Conservation (phyloP, 2,888 invertebrate species). For the Apodemia hepburni region DNA sequence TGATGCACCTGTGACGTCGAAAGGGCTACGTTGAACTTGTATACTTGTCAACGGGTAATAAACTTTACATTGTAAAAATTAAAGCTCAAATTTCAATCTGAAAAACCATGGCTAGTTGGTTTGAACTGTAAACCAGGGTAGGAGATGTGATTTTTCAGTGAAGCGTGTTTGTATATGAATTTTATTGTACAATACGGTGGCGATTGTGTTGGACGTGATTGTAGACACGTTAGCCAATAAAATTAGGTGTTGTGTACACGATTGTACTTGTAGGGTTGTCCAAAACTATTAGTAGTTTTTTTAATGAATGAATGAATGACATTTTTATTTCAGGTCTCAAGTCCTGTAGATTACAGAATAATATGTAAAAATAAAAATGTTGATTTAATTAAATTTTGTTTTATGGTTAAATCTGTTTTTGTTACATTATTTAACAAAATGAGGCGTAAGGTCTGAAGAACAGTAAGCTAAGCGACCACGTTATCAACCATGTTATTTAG, state of each 20-base stretch:
- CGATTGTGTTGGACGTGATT: constrained; percentile 29
- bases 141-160: constrained; percentile 17
- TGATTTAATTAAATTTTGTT: too few species aligned
- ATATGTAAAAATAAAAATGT: too few species aligned
- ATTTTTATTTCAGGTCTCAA: too few species aligned
- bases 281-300: background rate
- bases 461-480: too few species aligned
- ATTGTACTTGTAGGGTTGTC: background rate
- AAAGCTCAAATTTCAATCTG: background rate
- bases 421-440: too few species aligned
- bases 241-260: constrained; percentile 18
- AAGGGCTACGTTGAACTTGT: constrained; percentile 14
- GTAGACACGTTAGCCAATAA: constrained; percentile 28
- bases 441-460: too few species aligned
- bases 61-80: background rate
- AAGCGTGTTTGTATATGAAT: constrained; percentile 1
- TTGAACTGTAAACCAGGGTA: constrained; percentile 16
- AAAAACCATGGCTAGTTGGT: background rate
- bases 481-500: too few species aligned
- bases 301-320: too few species aligned
- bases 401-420: too few species aligned
- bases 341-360: too few species aligned
- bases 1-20: constrained; percentile 31
- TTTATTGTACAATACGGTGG: constrained; percentile 23
- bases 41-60: background rate